phyloP scores from a whole-genome alignment of 2,888 invertebrate species.

The Corbicula japonica region DNA sequence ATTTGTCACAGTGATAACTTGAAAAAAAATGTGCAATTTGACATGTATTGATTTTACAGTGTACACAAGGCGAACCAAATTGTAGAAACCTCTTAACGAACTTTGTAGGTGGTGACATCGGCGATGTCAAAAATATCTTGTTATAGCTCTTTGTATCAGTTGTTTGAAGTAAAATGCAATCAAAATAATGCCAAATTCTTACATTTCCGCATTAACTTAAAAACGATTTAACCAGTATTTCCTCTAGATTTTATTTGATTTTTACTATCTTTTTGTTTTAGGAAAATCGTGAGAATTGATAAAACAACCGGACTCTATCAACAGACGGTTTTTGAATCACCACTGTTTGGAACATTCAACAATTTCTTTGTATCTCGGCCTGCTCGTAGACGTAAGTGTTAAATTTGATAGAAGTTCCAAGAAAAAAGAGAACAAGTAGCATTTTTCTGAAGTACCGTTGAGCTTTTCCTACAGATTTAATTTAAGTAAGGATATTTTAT shows the following conservation, averaged over 20 bases:
- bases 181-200: neutral
- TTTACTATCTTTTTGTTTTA: neutral
- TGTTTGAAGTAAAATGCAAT: neutral
- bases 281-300: constrained; percentile 23
- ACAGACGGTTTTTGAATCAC: constrained; percentile 18
- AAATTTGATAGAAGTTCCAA: neutral
- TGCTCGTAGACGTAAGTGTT: neutral
- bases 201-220: neutral
- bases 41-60: too few species aligned
- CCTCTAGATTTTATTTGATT: neutral
- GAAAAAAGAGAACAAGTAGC: neutral
- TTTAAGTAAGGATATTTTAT: neutral
- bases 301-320: constrained; percentile 9
- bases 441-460: neutral
- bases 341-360: constrained; percentile 25
- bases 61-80: too few species aligned
- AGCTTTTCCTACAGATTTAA: neutral
- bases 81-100: too few species aligned
- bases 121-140: too few species aligned
- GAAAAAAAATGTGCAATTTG: too few species aligned
- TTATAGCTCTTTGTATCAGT: neutral
- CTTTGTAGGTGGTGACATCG: too few species aligned
- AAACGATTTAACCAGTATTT: neutral
- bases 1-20: too few species aligned
- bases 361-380: constrained; percentile 23